Conservation (phyloP, 2,797 vertebrate species). For the Morelia viridis region DNA sequence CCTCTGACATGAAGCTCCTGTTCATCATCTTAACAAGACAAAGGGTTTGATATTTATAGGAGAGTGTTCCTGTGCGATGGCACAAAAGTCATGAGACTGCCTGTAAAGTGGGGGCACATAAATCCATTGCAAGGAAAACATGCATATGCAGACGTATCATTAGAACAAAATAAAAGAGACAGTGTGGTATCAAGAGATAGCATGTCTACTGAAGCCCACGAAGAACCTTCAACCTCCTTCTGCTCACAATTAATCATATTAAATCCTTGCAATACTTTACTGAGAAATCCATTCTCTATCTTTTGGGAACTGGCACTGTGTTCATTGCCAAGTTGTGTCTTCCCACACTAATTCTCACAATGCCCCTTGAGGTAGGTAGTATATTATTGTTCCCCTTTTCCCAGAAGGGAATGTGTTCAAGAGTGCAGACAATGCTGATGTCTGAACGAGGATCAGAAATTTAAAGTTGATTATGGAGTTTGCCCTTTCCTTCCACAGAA, state of each 20-base stretch:
- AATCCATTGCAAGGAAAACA: slow-evolving; percentile 69
- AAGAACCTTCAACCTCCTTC: not conserved
- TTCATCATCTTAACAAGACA: slow-evolving; percentile 63
- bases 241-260: not conserved
- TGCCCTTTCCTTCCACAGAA: slow-evolving; percentile 50
- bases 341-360: slow-evolving; percentile 49
- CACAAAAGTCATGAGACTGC: slow-evolving; percentile 60
- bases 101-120: slow-evolving; percentile 60
- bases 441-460: slow-evolving; percentile 62
- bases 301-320: slow-evolving; percentile 36
- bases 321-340: slow-evolving; percentile 45
- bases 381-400: slow-evolving; percentile 53
- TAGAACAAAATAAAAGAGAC: slow-evolving; percentile 69
- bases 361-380: slow-evolving; percentile 69
- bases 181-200: slow-evolving; percentile 63
- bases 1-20: slow-evolving; percentile 58
- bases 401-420: slow-evolving; percentile 51
- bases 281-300: not conserved
- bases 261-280: not conserved
- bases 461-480: slow-evolving; percentile 52
- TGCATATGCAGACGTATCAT: slow-evolving; percentile 64
- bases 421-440: slow-evolving; percentile 60
- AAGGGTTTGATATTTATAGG: slow-evolving; percentile 61
- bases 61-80: slow-evolving; percentile 45
- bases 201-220: slow-evolving; percentile 22